These are phyloP conservation scores for Acrobasis repandana DNA, from an alignment of 2,888 invertebrate species.

Conservation along the genomic window DNA sequence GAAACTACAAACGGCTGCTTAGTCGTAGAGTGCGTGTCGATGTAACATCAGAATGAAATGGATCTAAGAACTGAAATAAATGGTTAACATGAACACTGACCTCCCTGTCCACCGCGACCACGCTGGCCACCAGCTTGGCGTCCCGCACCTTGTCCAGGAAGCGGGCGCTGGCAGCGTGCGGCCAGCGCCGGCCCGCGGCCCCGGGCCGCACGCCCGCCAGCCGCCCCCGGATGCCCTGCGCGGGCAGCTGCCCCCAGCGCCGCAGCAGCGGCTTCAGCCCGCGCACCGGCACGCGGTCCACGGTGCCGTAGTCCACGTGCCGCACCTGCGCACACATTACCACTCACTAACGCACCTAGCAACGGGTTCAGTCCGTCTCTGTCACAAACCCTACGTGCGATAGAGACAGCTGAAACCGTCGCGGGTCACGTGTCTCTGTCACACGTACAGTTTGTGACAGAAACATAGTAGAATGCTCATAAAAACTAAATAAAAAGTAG, in stretches of 20 bases:
- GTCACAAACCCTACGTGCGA: too few species aligned
- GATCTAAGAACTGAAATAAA: background rate
- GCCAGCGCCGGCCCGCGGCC: constrained; percentile 69
- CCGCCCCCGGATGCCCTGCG: constrained; percentile 78
- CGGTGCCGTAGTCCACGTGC: constrained; percentile 84
- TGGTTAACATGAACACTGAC: constrained; percentile 27
- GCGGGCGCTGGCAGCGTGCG: constrained; percentile 58
- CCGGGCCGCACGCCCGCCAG: constrained; percentile 72
- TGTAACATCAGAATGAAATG: too few species aligned
- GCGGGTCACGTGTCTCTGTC: too few species aligned
- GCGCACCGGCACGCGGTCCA: constrained; percentile 52
- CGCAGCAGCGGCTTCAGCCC: constrained; percentile 65
- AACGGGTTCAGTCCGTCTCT: too few species aligned
- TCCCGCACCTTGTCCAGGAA: constrained; percentile 64
- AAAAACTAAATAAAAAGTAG: too few species aligned
- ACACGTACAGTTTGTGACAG: too few species aligned
- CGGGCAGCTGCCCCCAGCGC: constrained; percentile 68
- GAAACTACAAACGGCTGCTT: too few species aligned
- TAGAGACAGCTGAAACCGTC: too few species aligned
- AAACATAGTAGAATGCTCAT: too few species aligned
- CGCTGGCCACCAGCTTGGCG: constrained; percentile 44
- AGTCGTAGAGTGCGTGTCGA: too few species aligned
- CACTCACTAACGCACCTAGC: background rate
- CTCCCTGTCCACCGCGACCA: constrained; percentile 45
- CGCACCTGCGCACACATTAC: constrained; percentile 63